Evolutionary conservation across 1,140 invertebrate species (phyloP).

Genomic region (Yoshiicerus persimilis): DNA sequence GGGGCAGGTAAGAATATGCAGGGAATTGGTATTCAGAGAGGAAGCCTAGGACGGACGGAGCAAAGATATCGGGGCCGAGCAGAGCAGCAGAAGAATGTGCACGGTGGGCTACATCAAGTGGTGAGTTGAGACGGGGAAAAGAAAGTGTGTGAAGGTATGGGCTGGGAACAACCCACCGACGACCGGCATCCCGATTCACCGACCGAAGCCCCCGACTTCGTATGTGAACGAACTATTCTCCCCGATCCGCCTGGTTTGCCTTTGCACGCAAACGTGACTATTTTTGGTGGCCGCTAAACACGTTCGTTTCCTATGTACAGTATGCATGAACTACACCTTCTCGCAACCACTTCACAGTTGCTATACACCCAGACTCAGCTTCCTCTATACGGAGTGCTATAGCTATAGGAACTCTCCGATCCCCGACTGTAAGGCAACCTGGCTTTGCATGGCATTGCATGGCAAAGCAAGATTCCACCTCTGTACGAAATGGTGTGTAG

Average conservation of each 20-base stretch:
- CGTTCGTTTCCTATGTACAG: neutral
- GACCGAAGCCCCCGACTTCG: neutral
- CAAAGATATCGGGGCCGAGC: neutral
- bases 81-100: neutral
- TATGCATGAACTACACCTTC: neutral
- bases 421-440: neutral
- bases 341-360: too few species aligned
- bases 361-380: too few species aligned
- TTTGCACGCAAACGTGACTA: slow-evolving; percentile 17
- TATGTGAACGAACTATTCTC: slow-evolving; percentile 7
- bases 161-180: neutral
- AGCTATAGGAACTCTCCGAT: neutral
- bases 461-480: neutral
- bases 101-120: neutral
- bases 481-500: neutral
- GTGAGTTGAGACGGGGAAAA: neutral
- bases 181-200: neutral
- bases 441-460: neutral
- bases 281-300: neutral
- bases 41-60: neutral
- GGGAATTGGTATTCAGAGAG: neutral
- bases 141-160: neutral
- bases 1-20: neutral
- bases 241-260: slow-evolving; percentile 15
- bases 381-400: too few species aligned